A percentile compares a stretch with the other conserved stretches of the same genome.
phyloP scores from a whole-genome alignment of 2,113 vertebrate species.

The Cinclus mexicanus region DNA sequence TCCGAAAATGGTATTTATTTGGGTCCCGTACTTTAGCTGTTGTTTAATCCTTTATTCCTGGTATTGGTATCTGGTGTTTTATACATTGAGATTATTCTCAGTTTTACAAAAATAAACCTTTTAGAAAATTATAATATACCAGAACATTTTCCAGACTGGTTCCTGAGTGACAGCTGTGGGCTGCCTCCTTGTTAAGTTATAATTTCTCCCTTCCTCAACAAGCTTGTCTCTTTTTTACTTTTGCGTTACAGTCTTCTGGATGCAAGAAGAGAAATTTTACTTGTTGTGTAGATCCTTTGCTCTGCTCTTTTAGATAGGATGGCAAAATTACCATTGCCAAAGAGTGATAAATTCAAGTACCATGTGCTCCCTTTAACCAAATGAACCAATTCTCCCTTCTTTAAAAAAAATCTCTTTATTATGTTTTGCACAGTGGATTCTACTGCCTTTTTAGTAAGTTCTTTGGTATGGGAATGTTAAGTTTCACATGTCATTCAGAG shows the following conservation, averaged over 20 bases:
- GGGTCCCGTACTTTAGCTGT: neutral
- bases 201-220: neutral
- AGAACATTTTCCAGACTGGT: slow-evolving; percentile 21
- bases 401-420: neutral
- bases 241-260: neutral
- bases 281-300: neutral
- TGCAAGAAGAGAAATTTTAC: neutral
- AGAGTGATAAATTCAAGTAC: neutral
- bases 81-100: neutral
- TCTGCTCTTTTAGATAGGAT: neutral
- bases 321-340: neutral
- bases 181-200: neutral
- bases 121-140: neutral
- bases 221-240: neutral
- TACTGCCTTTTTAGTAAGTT: neutral
- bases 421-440: neutral
- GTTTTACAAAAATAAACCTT: slow-evolving; percentile 17
- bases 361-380: neutral
- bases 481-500: neutral
- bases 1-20: neutral
- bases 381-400: neutral
- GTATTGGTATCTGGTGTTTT: neutral
- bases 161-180: neutral
- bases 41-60: neutral
- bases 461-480: neutral